Evolutionary conservation across 1,140 invertebrate species (phyloP), one percentile per base, ranked within the genome.

Genomic region (Papilio dardanus): DNA sequence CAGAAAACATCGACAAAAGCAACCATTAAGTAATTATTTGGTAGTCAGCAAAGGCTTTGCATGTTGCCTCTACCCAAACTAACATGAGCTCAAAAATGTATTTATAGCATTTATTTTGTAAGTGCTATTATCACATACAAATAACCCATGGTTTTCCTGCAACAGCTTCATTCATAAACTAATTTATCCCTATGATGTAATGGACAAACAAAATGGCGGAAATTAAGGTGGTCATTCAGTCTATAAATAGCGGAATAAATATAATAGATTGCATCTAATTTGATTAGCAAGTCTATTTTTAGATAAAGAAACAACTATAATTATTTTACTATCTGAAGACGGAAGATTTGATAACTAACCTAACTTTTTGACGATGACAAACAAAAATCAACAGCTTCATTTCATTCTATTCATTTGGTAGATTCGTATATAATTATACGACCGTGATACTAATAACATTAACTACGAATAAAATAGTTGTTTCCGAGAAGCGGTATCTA

Each of bases 401-500:
- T 28, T 62, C 14, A 62, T 62, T 2, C 12, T 62, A 62, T 62
- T 62, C 10, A 62, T 24, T 62, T 19, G 46, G 24, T 28, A 6
- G 0, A 62, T 28, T 62, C 12, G 3, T 62, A 62, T 28, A 62
- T 24, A 62, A 62, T 62, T 62, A 62, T 62, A 16, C 24, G 24
- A 16, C 54, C 12, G 24, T 62, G 54, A 62, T 62, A 62, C 21
- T 62, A 62, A 62, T 28, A 30, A 54, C 50, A 54, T 54, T 54
- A 54, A 54, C 50, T 54, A 24, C 19, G 50, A 6, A 62, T 58
- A 58, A 28, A 58, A 58, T 28, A 28, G 24, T 62, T 30, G 54
- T 62, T 62, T 62, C 54, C 54, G 54, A 28, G 54, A 28, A 62
- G 2, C 54, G 8, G 12, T 62, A 62, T 14, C 21, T 28, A 16